Evolutionary conservation across 2,113 vertebrate genomes (phyloP), one percentile per base, ranked within the genome.

Genomic region (Myrmophylax atrothorax): DNA sequence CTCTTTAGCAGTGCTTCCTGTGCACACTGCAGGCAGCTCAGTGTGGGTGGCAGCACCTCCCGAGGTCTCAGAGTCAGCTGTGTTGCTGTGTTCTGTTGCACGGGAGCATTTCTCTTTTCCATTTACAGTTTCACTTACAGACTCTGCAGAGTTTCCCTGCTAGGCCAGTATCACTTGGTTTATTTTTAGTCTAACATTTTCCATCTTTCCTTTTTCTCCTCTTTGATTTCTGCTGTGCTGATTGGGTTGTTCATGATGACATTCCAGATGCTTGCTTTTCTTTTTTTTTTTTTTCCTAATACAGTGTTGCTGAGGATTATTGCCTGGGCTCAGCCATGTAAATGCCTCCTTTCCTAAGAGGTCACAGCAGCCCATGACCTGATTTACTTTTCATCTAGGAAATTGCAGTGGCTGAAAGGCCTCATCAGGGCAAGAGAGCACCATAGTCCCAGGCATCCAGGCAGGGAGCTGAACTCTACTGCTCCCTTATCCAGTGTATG

Each of bases 151-250:
- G 44, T 93, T 96, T 91, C 80, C 46, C 67, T 88, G 59, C 76
- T 74, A 58, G 83, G 89, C 84, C 90, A 87, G 22, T 89, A 77
- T 92, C 62, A 33, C 79, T 95, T 72, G 81, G 78, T 91, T 93
- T 96, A 96, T 95, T 96, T 97, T 95, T 91, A 96, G 93, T 79
- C 59, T 73, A 95, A 91, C 33, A 67, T 95, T 94, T 95, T 91
- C 88, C 78, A 69, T 87, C 85, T 63, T 91, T 69, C 38, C 50
- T 75, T 94, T 95, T 93, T 72, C 64, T 80, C 40, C 73, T 18
- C 64, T 80, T 80, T 84, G 64, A 72, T 86, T 64, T 84, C 44
- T 89, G 40, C 64, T 72, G 33, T 60, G n/a, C 73, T 86, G 90
- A 93, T 87, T 90, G 88, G 73, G 29, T 90, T 93, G 38, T 70